Conservation (phyloP, 2,113 vertebrate genomes). For the Prionailurus bengalensis region DNA sequence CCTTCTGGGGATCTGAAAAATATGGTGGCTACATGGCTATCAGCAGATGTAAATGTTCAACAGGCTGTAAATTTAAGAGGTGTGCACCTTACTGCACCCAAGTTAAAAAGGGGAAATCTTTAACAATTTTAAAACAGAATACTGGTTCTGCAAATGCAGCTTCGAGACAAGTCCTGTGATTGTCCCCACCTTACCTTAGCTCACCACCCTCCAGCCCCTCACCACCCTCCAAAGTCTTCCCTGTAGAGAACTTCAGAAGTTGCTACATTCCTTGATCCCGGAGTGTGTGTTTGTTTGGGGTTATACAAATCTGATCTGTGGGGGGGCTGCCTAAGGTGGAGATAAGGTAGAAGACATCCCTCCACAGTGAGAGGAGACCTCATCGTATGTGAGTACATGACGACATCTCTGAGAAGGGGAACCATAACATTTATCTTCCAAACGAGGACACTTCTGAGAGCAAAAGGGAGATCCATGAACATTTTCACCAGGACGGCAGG, state of each 20-base stretch:
- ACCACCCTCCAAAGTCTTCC: neutral
- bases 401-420: neutral
- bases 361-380: neutral
- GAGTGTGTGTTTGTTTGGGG: neutral
- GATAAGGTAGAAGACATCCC: neutral
- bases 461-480: neutral
- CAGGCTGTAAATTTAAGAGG: neutral
- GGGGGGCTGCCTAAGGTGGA: neutral
- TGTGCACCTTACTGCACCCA: neutral
- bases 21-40: neutral
- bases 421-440: neutral
- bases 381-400: rapidly evolving
- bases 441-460: neutral
- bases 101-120: neutral
- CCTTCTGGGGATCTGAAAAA: neutral
- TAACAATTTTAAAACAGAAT: neutral
- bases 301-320: neutral
- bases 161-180: neutral
- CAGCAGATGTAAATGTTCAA: neutral
- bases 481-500: neutral
- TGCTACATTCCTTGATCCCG: neutral
- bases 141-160: neutral
- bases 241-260: neutral
- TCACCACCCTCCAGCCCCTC: neutral
- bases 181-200: neutral